Evolutionary conservation across 2,888 invertebrate species (phyloP), one percentile per base, ranked within the genome.

Genomic region (Chrysodeixis includens): DNA sequence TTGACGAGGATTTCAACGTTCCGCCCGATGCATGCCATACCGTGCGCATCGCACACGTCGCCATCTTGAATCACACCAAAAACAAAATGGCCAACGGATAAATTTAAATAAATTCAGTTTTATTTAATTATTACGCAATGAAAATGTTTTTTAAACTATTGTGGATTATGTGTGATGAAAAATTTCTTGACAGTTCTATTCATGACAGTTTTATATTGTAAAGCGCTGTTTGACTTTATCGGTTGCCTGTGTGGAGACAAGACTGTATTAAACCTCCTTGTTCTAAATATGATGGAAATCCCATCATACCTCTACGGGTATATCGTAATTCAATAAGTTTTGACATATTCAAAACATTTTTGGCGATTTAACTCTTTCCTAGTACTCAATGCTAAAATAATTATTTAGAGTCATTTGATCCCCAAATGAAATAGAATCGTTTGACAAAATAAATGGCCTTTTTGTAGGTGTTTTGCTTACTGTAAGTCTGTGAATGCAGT

Each of bases 1-100:
- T 94, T 95, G 83, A 95, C 92, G 80, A 96, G 92, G 58, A 94
- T 92, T 68, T 95, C 94, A 55, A 93, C 93, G 81, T 95, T 93
- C 30, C 94, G 79, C 6, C 95, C 94, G 88, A 96, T 92, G 83
- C 96, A 96, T 70, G 94, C 93, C 92, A 96, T 94, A 53, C 95
- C 96, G 78, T 90, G 90, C 76, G 95, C 91, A 83, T 95, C 94
- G 73, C 95, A 96, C 62, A 92, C 84, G 66, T 87, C 90, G 88
- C 95, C 95, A 93, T 94, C 95, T 95, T 90, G 71, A 54, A 26
- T 55, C 30, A 32, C 44, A 35, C 30, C 20, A 35, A 69, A 49
- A 16, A 59, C n/a, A 70, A 69, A 71, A 66, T 49, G 6, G 26
- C 26, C 10, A 7, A 65, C 8, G 6, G 16, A 30, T 4, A 46